Base-by-base conservation (phyloP, 2,888 invertebrate species). In the Folsomia candida region DNA sequence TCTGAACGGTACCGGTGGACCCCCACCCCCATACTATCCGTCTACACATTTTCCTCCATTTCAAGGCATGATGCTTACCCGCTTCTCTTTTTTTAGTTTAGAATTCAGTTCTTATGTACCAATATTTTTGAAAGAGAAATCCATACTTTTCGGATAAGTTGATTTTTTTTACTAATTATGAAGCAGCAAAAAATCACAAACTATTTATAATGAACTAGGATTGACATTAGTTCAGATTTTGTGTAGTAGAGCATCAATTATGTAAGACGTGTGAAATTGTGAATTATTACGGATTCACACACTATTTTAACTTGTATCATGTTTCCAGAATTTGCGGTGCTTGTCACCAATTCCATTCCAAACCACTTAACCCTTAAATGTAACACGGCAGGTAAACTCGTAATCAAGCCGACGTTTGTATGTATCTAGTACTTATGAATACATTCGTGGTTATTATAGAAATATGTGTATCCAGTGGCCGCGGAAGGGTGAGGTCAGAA, bases 1-100 rank as follows among this genome's bases (percentile, higher is more conserved):
- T 82, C 82, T 88, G 82, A 91, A 91, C 85, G 88, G 88, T 87
- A 87, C 89, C 85, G 88, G 87, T 69, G 81, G 81, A 67, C 81
- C 81, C 54, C 79, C 76, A 59, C 37, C 37, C 37, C 54, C 54
- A 6, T 54, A 54, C 54, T 76, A 76, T 70, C 74, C 73, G 70
- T 73, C 76, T 65, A 26, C 79, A 69, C 58, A 60, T 27, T 75
- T 79, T 66, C 75, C 80, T 69, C 67, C 74, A 73, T 71, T 68
- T 67, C 72, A 75, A 75, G 72, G 76, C 74, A 75, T 76, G 71
- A 70, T 59, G 71, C 72, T 70, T 63, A 59, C 68, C 59, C 59
- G 71, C 70, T 76, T 76, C 59, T 69, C 62, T 27, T 69, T 63
- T 59, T 68, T 72, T 74, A 66, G 51, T 67, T 58, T 70, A 18